These are phyloP conservation scores for Grantiella picta DNA, from an alignment of 2,113 vertebrate species.

Conservation along the genomic window DNA sequence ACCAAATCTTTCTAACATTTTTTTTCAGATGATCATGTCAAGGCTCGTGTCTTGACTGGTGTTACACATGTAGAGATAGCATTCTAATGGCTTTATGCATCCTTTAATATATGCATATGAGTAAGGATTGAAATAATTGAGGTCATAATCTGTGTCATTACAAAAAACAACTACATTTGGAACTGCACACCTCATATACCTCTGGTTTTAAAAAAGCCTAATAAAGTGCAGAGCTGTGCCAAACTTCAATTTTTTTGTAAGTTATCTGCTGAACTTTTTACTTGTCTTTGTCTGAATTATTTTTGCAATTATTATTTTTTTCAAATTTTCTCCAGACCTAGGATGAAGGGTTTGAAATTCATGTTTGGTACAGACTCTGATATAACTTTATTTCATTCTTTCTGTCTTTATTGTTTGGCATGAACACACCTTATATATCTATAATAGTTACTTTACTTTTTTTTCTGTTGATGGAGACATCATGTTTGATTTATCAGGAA, in stretches of 20 bases:
- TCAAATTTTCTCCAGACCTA: background rate
- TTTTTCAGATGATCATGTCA: background rate
- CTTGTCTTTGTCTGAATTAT: background rate
- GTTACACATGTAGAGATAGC: background rate
- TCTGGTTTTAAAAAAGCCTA: background rate
- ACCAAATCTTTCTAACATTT: background rate
- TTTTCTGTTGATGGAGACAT: background rate
- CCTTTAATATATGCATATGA: background rate
- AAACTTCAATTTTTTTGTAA: background rate
- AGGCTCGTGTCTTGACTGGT: background rate
- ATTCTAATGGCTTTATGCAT: background rate
- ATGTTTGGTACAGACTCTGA: background rate
- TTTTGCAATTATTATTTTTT: background rate
- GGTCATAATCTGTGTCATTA: background rate
- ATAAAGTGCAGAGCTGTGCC: background rate
- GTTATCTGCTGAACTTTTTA: background rate
- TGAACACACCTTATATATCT: background rate
- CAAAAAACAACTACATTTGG: fast-evolving
- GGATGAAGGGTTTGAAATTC: background rate
- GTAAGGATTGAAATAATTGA: background rate
- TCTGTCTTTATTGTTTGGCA: background rate
- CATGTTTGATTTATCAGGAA: background rate
- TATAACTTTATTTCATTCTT: background rate
- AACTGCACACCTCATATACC: background rate
- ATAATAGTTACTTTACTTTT: background rate